Percentiles rank a stretch among this genome's conserved stretches.
Evolutionary conservation across 2,888 invertebrate species (phyloP).

Genomic region (Diplolepis rosae): DNA sequence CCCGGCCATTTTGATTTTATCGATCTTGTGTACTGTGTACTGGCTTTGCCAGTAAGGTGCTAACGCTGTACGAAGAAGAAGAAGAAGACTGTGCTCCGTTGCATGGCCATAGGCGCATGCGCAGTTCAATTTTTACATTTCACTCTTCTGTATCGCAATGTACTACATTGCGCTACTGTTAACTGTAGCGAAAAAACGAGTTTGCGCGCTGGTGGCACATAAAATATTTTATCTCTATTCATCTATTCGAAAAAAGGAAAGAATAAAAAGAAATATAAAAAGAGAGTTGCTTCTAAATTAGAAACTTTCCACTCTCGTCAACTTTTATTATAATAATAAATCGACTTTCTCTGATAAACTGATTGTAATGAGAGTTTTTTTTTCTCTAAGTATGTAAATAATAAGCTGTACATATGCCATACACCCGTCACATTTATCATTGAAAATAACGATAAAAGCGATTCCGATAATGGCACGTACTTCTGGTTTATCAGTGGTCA

Average conservation of each 20-base stretch:
- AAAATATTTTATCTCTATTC: no score
- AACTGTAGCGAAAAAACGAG: no score
- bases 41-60: no score
- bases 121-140: no score
- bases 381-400: constrained; percentile 3
- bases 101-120: no score
- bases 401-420: constrained; percentile 4
- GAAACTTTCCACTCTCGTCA: constrained; percentile 4
- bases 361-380: constrained; percentile 12
- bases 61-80: no score
- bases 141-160: no score
- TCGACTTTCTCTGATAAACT: constrained; percentile 6
- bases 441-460: constrained; percentile 26
- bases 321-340: constrained; percentile 19
- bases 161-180: no score
- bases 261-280: neutral
- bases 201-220: no score
- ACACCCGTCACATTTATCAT: constrained; percentile 16
- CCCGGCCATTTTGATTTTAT: no score
- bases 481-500: constrained; percentile 23
- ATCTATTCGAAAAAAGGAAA: neutral
- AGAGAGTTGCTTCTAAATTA: neutral
- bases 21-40: no score
- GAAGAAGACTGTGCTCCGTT: no score
- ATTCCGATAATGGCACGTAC: constrained; percentile 24